Percentiles rank a stretch among this genome's conserved stretches.
Evolutionary conservation across 2,888 invertebrate genomes (phyloP).

Genomic region (Pelosia muscerda): DNA sequence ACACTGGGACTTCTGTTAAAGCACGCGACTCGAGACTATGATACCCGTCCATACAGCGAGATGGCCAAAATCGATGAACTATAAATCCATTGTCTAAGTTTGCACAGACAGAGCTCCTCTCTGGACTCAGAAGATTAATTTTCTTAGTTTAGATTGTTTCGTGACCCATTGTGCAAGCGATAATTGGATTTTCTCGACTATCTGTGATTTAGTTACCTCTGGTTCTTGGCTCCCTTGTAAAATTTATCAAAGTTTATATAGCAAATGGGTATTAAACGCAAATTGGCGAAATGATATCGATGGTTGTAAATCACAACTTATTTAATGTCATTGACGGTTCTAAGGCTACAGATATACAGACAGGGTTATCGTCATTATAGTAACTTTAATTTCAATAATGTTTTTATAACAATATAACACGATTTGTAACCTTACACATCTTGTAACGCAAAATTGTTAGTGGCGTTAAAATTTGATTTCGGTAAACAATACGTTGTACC

Average conservation of each 20-base stretch:
- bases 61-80: conserved; percentile 85
- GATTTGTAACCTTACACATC: too few relatives aligned
- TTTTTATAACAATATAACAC: too few relatives aligned
- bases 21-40: conserved; percentile 48
- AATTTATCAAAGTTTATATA: conserved; percentile 54
- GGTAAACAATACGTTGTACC: too few relatives aligned
- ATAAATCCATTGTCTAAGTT: conserved; percentile 87
- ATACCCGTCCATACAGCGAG: conserved; percentile 67
- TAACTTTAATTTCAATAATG: too few relatives aligned
- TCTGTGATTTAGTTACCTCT: conserved; percentile 84
- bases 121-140: conserved; percentile 87
- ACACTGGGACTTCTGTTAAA: conserved; percentile 43
- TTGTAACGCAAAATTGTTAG: too few relatives aligned
- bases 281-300: conserved; percentile 10
- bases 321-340: background rate
- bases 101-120: conserved; percentile 82
- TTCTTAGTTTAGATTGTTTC: conserved; percentile 87
- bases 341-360: background rate
- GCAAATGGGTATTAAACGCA: conserved; percentile 29
- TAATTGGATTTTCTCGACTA: conserved; percentile 85
- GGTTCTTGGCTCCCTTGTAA: conserved; percentile 63
- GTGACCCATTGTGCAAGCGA: conserved; percentile 86
- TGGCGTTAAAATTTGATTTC: too few relatives aligned
- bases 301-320: background rate
- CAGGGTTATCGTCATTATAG: too few relatives aligned